Evolutionary conservation across 2,888 invertebrate genomes (phyloP), one percentile per base, ranked within the genome.

Genomic region (Drosophila borborema): DNA sequence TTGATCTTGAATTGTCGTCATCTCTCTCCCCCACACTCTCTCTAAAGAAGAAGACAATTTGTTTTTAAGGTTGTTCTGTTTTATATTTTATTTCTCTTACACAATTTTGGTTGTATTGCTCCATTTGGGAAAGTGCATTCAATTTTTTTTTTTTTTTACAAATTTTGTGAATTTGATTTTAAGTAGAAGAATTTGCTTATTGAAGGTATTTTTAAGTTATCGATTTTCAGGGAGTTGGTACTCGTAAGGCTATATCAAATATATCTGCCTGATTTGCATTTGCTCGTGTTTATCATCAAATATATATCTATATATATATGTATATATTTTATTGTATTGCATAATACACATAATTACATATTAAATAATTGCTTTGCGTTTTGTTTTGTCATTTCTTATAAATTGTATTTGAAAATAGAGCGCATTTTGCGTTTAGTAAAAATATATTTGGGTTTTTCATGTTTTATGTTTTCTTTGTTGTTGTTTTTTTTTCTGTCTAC

Each of bases 381-480:
- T 41, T 40, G 72, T 67, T 69, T 79, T 84, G 82, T 85, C 75
- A 75, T 80, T 81, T 80, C 77, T 85, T 82, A 80, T 80, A 81
- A 90, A 90, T 89, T 78, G 82, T 86, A 77, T 89, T 82, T 90
- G 81, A 89, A 85, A 87, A 89, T 86, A 84, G 90, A 84, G 90
- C 86, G 85, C 85, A 68, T 68, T 72, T 73, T 89, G 87, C 84
- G 82, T 81, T 86, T 90, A 79, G 89, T 90, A 89, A 85, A 85
- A 89, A 89, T 85, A 85, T 89, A 85, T 89, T 89, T 89, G 74
- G 89, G 85, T 77, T 87, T 87, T 46, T 38, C 14, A 40, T 54
- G 8, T 12, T 36, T 38, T 18, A n/a, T 60, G 9, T 40, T 59
- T 28, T 28, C 14, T 31, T 43, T 43, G 43, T 34, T 58, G 38